Evolutionary conservation across 2,888 invertebrate species (phyloP), one percentile per base, ranked within the genome.

Genomic region (Calameuta filiformis): DNA sequence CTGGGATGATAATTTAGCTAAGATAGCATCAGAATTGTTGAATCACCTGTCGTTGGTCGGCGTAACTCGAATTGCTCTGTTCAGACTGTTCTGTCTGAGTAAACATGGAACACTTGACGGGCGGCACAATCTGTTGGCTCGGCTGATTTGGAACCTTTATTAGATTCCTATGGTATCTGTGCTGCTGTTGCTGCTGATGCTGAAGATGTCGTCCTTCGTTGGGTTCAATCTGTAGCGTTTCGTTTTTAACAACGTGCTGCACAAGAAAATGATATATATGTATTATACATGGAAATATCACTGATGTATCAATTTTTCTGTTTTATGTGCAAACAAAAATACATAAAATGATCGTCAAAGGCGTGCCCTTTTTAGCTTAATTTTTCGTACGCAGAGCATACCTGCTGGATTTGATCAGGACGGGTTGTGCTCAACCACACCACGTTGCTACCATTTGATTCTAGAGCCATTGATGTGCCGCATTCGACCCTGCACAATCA

Each of bases 401-500:
- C 90, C 90, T 90, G 89, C 87, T 90, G 89, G 87, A 90, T 88
- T 84, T 90, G 90, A 89, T 90, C 89, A 85, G 89, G 88, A 87
- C 86, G 87, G 83, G 87, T 88, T 85, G 89, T 83, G 87, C 87
- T 90, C 85, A 90, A 90, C 90, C 90, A 90, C 86, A 89, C 86
- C 87, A 89, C 89, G 88, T 88, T 89, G 89, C 86, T 89, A 90
- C 90, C 89, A 87, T 90, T 90, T 85, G 90, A 89, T 88, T 90
- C 90, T 87, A 90, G 87, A 88, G 90, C 89, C 90, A 90, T 90
- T 86, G 90, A 90, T 89, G 87, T 83, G 86, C 85, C 85, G 88
- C 86, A 85, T 88, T 86, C 87, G 84, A 85, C 86, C 87, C 89
- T 89, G 87, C 85, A 86, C 86, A 89, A 87, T 87, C 85, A 86